phyloP scores from a whole-genome alignment of 2,113 vertebrate species.

The Dipodomys ordii region DNA sequence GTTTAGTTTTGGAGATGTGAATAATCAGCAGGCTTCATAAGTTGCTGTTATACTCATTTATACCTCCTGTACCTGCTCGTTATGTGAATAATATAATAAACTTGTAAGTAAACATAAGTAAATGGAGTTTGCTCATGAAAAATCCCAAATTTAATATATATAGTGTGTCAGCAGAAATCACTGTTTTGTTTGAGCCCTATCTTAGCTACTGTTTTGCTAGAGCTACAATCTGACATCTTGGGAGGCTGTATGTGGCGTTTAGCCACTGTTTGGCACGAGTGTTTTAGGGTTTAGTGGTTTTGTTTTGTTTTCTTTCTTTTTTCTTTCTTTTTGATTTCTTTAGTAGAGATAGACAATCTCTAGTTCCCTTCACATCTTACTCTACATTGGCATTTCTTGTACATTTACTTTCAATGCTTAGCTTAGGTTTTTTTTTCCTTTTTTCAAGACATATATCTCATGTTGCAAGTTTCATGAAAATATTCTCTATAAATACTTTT shows the following conservation, averaged over 20 bases:
- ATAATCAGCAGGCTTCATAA: background rate
- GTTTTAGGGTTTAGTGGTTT: constrained; percentile 43
- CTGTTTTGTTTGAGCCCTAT: constrained; percentile 3
- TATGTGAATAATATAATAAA: too few relatives aligned
- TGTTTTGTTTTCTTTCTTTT: background rate
- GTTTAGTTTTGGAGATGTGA: background rate
- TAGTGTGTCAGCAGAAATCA: background rate
- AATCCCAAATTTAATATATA: background rate
- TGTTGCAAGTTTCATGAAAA: constrained; percentile 27
- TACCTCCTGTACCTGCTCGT: background rate
- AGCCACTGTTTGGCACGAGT: constrained; percentile 39
- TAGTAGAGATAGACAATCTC: constrained; percentile 28
- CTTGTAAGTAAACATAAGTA: background rate
- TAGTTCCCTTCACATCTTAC: background rate
- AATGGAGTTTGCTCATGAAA: constrained; percentile 18
- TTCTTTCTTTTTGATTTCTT: constrained; percentile 18
- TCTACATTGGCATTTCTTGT: background rate
- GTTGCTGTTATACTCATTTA: background rate
- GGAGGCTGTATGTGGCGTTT: constrained; percentile 41
- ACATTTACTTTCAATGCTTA: background rate
- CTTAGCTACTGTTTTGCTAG: constrained; percentile 53
- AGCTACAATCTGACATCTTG: constrained; percentile 31
- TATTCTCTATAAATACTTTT: constrained; percentile 21
- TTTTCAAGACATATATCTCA: background rate
- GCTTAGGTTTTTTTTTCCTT: background rate